Percentiles rank a stretch among this genome's conserved stretches.
Conservation (phyloP, 2,113 vertebrate species). For the Scophthalmus maximus region DNA sequence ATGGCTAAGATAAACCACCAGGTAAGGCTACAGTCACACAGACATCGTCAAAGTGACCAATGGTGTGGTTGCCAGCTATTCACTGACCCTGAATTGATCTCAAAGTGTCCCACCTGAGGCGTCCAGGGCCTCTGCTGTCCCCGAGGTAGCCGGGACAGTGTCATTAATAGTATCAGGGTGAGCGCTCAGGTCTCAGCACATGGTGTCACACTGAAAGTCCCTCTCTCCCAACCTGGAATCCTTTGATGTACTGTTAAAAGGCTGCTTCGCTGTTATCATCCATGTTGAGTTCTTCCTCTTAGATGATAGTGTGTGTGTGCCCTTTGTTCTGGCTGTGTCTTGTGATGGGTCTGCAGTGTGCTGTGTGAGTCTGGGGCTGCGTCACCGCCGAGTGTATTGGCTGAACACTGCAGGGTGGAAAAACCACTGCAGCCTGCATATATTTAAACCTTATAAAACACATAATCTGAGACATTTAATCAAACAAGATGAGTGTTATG, state of each 20-base stretch:
- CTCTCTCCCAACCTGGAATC: conserved; percentile 2
- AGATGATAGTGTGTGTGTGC: conserved; percentile 54
- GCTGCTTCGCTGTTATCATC: conserved; percentile 25
- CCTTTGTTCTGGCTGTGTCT: conserved; percentile 75
- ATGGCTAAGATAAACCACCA: too few species aligned
- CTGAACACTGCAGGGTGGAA: conserved; percentile 68
- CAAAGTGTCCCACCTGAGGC: conserved; percentile 13
- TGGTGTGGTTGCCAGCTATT: too few species aligned
- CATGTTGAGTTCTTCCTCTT: conserved; percentile 41
- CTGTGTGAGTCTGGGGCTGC: conserved; percentile 70
- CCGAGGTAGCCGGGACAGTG: neutral
- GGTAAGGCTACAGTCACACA: too few species aligned
- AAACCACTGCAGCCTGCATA: conserved; percentile 57
- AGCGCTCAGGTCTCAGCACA: conserved; percentile 17
- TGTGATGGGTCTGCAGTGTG: conserved; percentile 74
- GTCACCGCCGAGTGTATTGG: conserved; percentile 73
- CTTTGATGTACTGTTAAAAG: conserved; percentile 18
- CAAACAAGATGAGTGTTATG: neutral
- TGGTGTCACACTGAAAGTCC: neutral
- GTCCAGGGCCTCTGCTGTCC: neutral
- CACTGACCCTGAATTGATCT: neutral
- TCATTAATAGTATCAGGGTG: neutral
- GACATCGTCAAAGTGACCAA: too few species aligned
- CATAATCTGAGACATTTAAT: neutral
- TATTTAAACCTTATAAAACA: conserved; percentile 34